Evolutionary conservation across 2,888 invertebrate genomes (phyloP), one percentile per base, ranked within the genome.

Genomic region (Meiosimyza platycephala): DNA sequence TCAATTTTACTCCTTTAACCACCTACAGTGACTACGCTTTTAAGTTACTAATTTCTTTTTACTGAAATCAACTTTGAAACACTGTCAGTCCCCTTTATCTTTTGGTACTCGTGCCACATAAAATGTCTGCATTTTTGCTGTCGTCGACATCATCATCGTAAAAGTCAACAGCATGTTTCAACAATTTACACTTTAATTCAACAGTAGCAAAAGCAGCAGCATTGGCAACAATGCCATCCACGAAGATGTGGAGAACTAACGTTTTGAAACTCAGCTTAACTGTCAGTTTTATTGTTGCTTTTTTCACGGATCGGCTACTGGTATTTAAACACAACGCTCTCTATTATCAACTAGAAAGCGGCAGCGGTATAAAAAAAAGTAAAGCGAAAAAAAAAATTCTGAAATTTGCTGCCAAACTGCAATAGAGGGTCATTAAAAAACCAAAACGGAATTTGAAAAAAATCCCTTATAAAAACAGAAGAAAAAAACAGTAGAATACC

Each of bases 151-250:
- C 74, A 40, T 64, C 60, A 62, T 70, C 66, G 71, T 71, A 67
- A 74, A 73, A 76, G 76, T 76, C 72, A 76, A 73, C 76, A 74
- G 52, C 74, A 69, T 74, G 72, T 69, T 72, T 71, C 55, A 73
- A 67, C 74, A 74, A 74, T 76, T 76, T 76, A 69, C 74, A 72
- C 67, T 75, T 69, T 73, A 67, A 67, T 67, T 55, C 47, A 48
- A 48, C 57, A 57, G 15, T 40, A 47, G 18, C 57, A 22, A 3
- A 2, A 12, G 11, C n/a, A n/a, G n/a, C n/a, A n/a, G n/a, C 18
- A 11, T 55, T 55, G 40, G 40, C 40, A 40, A 40, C 40, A 9
- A 9, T 9, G 40, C 40, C 40, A 2, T 40, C 9, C 40, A 40
- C 6, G 40, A 40, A 9, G 9, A 40, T 40, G 40, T 9, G 1